Evolutionary conservation across 2,888 invertebrate genomes (phyloP).

Genomic region (Quadriops clusia): DNA sequence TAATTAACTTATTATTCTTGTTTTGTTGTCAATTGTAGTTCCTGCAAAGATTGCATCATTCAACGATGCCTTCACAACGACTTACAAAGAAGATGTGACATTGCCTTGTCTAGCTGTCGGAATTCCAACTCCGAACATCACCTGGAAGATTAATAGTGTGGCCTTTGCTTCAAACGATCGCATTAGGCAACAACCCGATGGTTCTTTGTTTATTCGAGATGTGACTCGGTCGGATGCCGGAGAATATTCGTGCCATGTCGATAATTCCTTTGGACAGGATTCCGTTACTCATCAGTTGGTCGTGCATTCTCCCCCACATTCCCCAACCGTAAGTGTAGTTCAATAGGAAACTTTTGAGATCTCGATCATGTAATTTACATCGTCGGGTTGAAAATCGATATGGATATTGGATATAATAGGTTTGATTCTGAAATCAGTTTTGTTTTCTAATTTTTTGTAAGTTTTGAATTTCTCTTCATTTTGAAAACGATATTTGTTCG

Average conservation of each 20-base stretch:
- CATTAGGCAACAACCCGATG: slow-evolving; percentile 75
- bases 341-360: background rate
- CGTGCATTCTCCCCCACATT: slow-evolving; percentile 69
- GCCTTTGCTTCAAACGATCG: slow-evolving; percentile 70
- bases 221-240: slow-evolving; percentile 85
- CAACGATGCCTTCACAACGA: slow-evolving; percentile 84
- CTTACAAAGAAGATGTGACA: slow-evolving; percentile 84
- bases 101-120: slow-evolving; percentile 88
- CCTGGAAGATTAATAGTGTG: slow-evolving; percentile 79
- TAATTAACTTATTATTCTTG: no score
- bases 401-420: no score
- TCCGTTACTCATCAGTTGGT: slow-evolving; percentile 82
- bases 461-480: no score
- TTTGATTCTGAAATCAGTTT: no score
- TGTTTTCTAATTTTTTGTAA: no score
- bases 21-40: slow-evolving; percentile 52
- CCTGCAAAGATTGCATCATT: slow-evolving; percentile 92
- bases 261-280: slow-evolving; percentile 86
- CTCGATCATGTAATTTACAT: slow-evolving; percentile 1
- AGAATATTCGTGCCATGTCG: slow-evolving; percentile 87
- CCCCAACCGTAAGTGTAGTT: slow-evolving; percentile 41
- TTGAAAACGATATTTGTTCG: no score
- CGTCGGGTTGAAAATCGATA: no score
- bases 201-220: slow-evolving; percentile 80
- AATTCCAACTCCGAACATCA: slow-evolving; percentile 77